These are phyloP conservation scores for Cetonia aurata DNA, from an alignment of 2,888 invertebrate genomes.

Conservation along the genomic window DNA sequence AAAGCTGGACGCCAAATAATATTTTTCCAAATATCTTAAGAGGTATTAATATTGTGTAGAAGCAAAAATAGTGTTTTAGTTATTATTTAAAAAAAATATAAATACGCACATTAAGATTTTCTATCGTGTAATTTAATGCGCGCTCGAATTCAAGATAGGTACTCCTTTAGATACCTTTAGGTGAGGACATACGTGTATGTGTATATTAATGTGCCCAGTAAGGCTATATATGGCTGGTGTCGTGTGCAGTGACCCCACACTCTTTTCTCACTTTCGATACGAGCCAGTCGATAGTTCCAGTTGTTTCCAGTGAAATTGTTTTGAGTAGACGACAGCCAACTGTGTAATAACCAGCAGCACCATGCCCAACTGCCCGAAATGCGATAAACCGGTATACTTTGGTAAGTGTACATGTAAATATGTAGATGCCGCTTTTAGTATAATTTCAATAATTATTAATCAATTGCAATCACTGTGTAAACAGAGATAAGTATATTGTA, in stretches of 20 bases:
- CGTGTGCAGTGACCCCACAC: slow-evolving; percentile 45
- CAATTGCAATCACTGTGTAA: not conserved
- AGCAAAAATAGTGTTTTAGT: not conserved
- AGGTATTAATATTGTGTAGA: no score
- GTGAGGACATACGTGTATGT: not conserved
- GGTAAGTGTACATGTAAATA: slow-evolving; percentile 64
- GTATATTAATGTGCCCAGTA: not conserved
- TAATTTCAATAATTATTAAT: slow-evolving; percentile 13
- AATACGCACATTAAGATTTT: not conserved
- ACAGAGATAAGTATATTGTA: no score
- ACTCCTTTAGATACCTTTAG: slow-evolving; percentile 4
- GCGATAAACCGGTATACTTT: slow-evolving; percentile 73
- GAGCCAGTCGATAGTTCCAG: slow-evolving; percentile 23
- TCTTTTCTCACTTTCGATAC: slow-evolving; percentile 38
- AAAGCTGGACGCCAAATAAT: no score
- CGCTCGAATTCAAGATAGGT: no score
- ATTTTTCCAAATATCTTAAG: no score
- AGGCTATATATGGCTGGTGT: slow-evolving; percentile 30
- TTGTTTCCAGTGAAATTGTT: slow-evolving; percentile 36
- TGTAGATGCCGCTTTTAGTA: slow-evolving; percentile 7
- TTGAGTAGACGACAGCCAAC: slow-evolving; percentile 24
- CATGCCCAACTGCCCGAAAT: slow-evolving; percentile 74
- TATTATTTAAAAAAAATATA: no score
- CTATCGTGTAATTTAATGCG: not conserved
- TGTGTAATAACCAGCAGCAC: slow-evolving; percentile 43